A percentile compares a stretch with the other conserved stretches of the same genome.
These are phyloP conservation scores for Lontra canadensis DNA, from an alignment of 2,113 vertebrate genomes.

Conservation along the genomic window DNA sequence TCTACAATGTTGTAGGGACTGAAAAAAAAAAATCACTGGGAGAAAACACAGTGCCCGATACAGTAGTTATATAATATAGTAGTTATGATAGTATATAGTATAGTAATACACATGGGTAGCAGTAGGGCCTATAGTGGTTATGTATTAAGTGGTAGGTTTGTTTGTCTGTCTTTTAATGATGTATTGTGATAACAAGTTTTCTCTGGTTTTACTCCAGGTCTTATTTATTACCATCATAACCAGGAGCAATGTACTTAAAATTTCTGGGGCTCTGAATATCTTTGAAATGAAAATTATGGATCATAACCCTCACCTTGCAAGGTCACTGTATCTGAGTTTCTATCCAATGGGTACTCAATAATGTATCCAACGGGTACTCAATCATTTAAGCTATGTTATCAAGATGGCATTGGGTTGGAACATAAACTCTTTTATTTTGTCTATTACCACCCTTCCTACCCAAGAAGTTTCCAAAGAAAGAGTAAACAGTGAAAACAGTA, in stretches of 20 bases:
- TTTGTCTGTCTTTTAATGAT: neutral
- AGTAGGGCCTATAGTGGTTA: neutral
- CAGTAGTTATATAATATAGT: neutral
- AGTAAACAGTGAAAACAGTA: neutral
- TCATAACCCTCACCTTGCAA: neutral
- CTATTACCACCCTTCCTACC: neutral
- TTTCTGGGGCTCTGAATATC: neutral
- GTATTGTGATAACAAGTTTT: neutral
- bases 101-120: neutral
- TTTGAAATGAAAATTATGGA: neutral
- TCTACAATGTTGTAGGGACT: neutral
- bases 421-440: neutral
- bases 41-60: neutral
- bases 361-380: neutral
- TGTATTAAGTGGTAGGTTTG: neutral
- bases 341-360: neutral
- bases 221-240: neutral
- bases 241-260: neutral
- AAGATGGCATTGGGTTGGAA: neutral
- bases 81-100: neutral
- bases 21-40: neutral
- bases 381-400: neutral
- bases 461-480: neutral
- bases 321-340: neutral
- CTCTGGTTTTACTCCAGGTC: neutral